A percentile compares a stretch with the other conserved stretches of the same genome.
Conservation (phyloP, 2,888 invertebrate species). For the Cosmia trapezina region DNA sequence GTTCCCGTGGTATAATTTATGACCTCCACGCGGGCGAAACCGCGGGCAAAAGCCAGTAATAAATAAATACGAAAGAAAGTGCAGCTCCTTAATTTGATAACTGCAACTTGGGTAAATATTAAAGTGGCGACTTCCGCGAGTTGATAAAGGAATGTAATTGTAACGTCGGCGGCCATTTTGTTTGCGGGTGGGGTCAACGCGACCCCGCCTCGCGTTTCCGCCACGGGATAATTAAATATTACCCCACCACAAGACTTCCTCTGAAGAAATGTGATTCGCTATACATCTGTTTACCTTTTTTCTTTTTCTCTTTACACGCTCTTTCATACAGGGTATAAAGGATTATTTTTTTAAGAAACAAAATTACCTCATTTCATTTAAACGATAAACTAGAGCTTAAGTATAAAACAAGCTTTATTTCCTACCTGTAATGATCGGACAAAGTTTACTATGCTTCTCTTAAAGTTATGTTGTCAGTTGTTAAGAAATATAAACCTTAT, state of each 20-base stretch:
- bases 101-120: slow-evolving; percentile 72
- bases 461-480: slow-evolving; percentile 6
- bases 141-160: slow-evolving; percentile 85
- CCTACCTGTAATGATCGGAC: neutral
- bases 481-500: slow-evolving; percentile 10
- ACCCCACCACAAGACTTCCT: slow-evolving; percentile 86
- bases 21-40: no score
- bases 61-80: slow-evolving; percentile 28
- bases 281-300: slow-evolving; percentile 73
- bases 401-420: neutral
- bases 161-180: slow-evolving; percentile 88
- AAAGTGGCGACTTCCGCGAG: slow-evolving; percentile 78
- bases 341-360: slow-evolving; percentile 35
- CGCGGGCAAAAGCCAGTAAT: neutral
- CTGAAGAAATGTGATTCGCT: slow-evolving; percentile 81
- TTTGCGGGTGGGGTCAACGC: slow-evolving; percentile 87
- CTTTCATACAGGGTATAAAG: slow-evolving; percentile 44
- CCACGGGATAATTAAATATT: slow-evolving; percentile 88
- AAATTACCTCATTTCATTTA: slow-evolving; percentile 58
- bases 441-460: slow-evolving; percentile 1
- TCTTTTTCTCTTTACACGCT: slow-evolving; percentile 54
- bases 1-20: no score
- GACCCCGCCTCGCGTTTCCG: slow-evolving; percentile 89
- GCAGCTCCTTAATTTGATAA: slow-evolving; percentile 64
- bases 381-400: neutral